These are phyloP conservation scores for Amblyjoppa fuscipennis DNA, from an alignment of 2,888 invertebrate species.

Conservation along the genomic window DNA sequence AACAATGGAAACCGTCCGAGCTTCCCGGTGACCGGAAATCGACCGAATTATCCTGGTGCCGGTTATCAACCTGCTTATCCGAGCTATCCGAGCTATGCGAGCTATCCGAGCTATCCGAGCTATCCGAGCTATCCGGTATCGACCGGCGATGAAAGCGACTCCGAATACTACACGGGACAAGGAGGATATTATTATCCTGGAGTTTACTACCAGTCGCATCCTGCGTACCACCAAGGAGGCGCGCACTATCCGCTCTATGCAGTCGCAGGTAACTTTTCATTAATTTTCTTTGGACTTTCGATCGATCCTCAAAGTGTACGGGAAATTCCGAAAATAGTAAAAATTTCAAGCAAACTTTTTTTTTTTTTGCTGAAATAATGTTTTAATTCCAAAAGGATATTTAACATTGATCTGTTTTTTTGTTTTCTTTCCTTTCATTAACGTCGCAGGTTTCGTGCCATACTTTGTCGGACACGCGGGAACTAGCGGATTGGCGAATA, in stretches of 20 bases:
- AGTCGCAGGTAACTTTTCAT: constrained; percentile 4
- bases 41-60: not conserved
- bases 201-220: constrained; percentile 1
- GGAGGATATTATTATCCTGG: constrained; percentile 10
- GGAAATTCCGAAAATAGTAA: not conserved
- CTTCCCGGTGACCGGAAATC: not conserved
- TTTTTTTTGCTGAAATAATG: not conserved
- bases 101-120: not conserved
- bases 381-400: not conserved
- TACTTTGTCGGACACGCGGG: not conserved
- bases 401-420: not conserved
- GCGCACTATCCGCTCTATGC: not conserved
- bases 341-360: not conserved
- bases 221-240: not conserved
- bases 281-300: too few species aligned
- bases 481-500: not conserved
- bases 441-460: not conserved
- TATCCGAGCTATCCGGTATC: not conserved
- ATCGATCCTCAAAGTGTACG: not conserved
- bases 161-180: not conserved
- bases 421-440: not conserved
- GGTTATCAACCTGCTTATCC: not conserved
- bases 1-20: not conserved
- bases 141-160: not conserved
- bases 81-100: not conserved